phyloP scores from a whole-genome alignment of 2,797 vertebrate genomes.

The Todus mexicanus region DNA sequence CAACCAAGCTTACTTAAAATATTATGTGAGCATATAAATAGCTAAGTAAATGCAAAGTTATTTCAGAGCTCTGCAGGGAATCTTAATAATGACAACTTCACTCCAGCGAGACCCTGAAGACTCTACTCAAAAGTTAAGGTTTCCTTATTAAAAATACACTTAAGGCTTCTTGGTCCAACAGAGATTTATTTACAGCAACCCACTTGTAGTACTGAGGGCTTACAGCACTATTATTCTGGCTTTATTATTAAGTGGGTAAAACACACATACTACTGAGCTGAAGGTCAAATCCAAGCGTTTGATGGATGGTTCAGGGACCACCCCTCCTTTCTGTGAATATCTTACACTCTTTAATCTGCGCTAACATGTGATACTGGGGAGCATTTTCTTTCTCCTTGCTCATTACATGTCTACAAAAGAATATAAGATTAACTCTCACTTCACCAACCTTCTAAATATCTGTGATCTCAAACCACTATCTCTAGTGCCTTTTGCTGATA shows the following conservation, averaged over 20 bases:
- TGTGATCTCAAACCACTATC: neutral
- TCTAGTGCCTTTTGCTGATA: neutral
- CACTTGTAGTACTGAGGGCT: neutral
- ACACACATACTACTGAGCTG: neutral
- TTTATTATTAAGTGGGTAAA: neutral
- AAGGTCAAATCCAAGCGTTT: neutral
- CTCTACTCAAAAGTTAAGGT: neutral
- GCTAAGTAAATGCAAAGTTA: conserved; percentile 11
- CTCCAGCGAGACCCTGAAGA: neutral
- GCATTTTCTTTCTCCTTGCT: neutral
- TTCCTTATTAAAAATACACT: neutral
- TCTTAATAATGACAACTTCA: neutral
- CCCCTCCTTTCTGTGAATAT: neutral
- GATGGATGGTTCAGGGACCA: neutral
- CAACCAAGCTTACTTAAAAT: neutral
- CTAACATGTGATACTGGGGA: neutral
- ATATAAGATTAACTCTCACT: neutral
- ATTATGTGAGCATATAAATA: neutral
- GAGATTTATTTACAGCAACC: conserved; percentile 17
- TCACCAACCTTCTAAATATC: neutral
- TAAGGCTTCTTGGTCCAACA: neutral
- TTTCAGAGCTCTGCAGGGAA: neutral
- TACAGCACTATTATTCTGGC: neutral
- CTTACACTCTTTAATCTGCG: neutral
- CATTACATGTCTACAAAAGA: neutral